Conservation (phyloP, 2,888 invertebrate species). For the Neoaliturus tenellus region DNA sequence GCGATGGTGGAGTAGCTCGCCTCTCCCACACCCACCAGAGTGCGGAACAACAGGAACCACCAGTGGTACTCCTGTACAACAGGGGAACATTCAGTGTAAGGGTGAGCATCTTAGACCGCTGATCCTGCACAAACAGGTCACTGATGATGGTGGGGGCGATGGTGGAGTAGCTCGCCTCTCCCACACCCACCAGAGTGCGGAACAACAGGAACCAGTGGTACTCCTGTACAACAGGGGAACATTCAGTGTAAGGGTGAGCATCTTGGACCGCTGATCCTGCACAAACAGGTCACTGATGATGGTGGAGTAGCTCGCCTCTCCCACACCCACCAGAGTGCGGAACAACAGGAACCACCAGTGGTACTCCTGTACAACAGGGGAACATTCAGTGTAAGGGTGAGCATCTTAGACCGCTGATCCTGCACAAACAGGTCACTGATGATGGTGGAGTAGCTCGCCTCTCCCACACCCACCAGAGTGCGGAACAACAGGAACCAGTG, state of each 20-base stretch:
- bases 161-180: slow-evolving; percentile 99
- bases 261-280: slow-evolving; percentile 90
- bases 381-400: too few species aligned
- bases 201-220: slow-evolving; percentile 89
- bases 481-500: slow-evolving; percentile 90
- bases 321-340: slow-evolving; percentile 95
- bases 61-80: slow-evolving; percentile 79
- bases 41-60: slow-evolving; percentile 93
- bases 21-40: slow-evolving; percentile 97
- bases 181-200: slow-evolving; percentile 95
- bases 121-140: slow-evolving; percentile 92
- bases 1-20: slow-evolving; percentile 99
- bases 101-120: slow-evolving; percentile 95
- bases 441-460: slow-evolving; percentile 99
- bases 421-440: slow-evolving; percentile 97
- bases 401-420: slow-evolving; percentile 92
- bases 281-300: slow-evolving; percentile 98
- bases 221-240: slow-evolving; percentile 76
- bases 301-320: slow-evolving; percentile 99
- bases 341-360: slow-evolving; percentile 90
- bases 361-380: slow-evolving; percentile 79
- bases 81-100: too few species aligned
- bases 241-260: slow-evolving; percentile 95
- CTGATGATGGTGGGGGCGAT: too few species aligned
- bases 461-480: slow-evolving; percentile 96